Evolutionary conservation across 2,113 vertebrate genomes (phyloP).

Genomic region (Pollachius pollachius): DNA sequence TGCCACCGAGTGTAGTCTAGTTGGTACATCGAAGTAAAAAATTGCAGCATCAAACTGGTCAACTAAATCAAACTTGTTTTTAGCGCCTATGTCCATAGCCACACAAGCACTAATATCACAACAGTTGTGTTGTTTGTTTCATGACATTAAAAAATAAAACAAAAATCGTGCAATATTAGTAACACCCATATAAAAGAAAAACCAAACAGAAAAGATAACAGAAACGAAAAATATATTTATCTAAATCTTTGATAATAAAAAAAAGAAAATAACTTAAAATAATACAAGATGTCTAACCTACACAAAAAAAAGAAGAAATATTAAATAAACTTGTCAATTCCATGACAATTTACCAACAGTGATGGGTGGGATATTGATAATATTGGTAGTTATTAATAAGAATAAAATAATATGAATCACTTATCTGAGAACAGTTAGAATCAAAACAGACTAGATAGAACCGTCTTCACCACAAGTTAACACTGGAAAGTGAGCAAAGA

Average conservation of each 20-base stretch:
- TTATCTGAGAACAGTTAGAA: constrained; percentile 70
- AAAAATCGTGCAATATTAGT: constrained; percentile 83
- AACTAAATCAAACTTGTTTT: constrained; percentile 37
- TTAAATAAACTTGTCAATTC: constrained; percentile 64
- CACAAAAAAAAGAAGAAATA: constrained; percentile 67
- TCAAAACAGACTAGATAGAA: constrained; percentile 82
- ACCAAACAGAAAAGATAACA: constrained; percentile 61
- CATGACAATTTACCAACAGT: constrained; percentile 50
- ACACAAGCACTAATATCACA: constrained; percentile 65
- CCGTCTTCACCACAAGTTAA: constrained; percentile 88
- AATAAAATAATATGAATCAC: constrained; percentile 34
- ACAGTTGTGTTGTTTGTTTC: constrained; percentile 52
- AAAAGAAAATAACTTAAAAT: constrained; percentile 58
- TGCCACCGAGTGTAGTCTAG: constrained; percentile 9
- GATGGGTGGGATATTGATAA: constrained; percentile 42
- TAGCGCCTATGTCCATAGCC: constrained; percentile 52
- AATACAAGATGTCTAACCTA: constrained; percentile 79
- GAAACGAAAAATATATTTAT: constrained; percentile 78
- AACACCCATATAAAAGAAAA: constrained; percentile 74
- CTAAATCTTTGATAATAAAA: constrained; percentile 78
- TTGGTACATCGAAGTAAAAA: constrained; percentile 78
- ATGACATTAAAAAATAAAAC: constrained; percentile 43
- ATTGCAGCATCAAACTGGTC: constrained; percentile 83
- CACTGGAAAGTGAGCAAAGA: constrained; percentile 83
- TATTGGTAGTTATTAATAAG: constrained; percentile 42